Base-by-base conservation (phyloP, 2,113 vertebrate species). In the Salvator merianae region DNA sequence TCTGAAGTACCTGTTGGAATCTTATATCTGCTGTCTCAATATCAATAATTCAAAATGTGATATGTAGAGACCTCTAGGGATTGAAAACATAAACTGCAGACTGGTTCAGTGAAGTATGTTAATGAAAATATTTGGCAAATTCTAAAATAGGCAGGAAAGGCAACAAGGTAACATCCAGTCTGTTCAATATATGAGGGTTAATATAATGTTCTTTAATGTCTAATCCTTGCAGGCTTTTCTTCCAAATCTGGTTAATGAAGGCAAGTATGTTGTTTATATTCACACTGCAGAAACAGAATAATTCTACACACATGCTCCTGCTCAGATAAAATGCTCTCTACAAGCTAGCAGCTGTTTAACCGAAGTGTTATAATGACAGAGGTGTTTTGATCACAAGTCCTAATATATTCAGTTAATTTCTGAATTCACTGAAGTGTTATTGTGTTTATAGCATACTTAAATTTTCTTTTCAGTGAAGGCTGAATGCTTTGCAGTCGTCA, bases 61-160 rank as follows among this genome's bases (percentile, higher is more conserved):
- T 91, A 83, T 93, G 84, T 94, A 95, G 96, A 96, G 96, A 94
- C 96, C 95, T 96, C 96, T 96, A 95, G 95, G 95, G 96, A 92
- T 91, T 65, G 53, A 34, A 88, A 26, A 77, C 77, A 77, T 5
- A 40, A 94, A 96, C 88, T 96, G 26, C 96, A 96, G 84, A 59
- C 38, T 0, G 8, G 79, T 77, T 94, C 86, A 63, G 7, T 40
- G 83, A 28, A 1, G 70, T 1, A 12, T 16, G 59, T 24, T 14
- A 84, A 71, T 80, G 69, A 78, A 89, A 89, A 86, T 82, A 28
- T 47, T 82, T 1, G 0, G 34, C 34, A 62, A 91, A 71, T 43
- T 84, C 2, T 81, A 88, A 87, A 83, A 20, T 66, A 34, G 66
- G 68, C 69, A 81, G 5, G 70, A 81, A 89, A 91, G 81, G 86